phyloP scores from a whole-genome alignment of 2,888 invertebrate species.

The Drosophila gaucha region DNA sequence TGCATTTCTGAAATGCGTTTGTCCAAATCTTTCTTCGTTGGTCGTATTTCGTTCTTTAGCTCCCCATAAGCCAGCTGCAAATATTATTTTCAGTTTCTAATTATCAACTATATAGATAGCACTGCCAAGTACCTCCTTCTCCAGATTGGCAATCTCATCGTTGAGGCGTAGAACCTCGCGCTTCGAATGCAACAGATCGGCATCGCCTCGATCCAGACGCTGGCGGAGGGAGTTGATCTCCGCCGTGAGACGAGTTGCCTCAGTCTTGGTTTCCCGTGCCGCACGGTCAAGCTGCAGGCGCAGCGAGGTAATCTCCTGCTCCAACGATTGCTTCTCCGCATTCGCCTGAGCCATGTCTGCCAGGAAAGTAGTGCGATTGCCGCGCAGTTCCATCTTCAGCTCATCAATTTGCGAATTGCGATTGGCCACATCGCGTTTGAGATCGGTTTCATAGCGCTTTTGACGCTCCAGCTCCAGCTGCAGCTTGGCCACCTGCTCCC shows the following conservation, averaged over 20 bases:
- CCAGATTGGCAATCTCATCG: slow-evolving; percentile 91
- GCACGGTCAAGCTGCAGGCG: slow-evolving; percentile 89
- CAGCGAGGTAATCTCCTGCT: slow-evolving; percentile 91
- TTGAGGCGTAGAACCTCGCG: slow-evolving; percentile 91
- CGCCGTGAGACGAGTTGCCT: slow-evolving; percentile 90
- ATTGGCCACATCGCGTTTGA: slow-evolving; percentile 91
- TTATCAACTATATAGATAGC: not conserved
- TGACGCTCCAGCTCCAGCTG: slow-evolving; percentile 92
- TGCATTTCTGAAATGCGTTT: slow-evolving; percentile 92
- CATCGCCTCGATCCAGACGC: slow-evolving; percentile 90
- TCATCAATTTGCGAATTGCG: slow-evolving; percentile 91
- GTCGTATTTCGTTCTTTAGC: slow-evolving; percentile 87
- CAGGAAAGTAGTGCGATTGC: slow-evolving; percentile 89
- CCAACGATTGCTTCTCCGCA: slow-evolving; percentile 91
- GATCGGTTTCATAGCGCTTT: slow-evolving; percentile 90
- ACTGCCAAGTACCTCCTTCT: slow-evolving; percentile 89
- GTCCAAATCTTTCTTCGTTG: slow-evolving; percentile 89
- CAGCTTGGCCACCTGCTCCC: slow-evolving; percentile 91
- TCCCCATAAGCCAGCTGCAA: slow-evolving; percentile 87
- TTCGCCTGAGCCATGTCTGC: slow-evolving; percentile 91
- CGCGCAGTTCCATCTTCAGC: slow-evolving; percentile 91
- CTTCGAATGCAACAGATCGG: slow-evolving; percentile 91
- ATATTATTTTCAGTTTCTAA: not conserved
- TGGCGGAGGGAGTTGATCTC: slow-evolving; percentile 91
- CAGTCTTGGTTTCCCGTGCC: slow-evolving; percentile 91